Percentiles rank a stretch among this genome's conserved stretches.
Conservation (phyloP, 2,797 vertebrate genomes). For the Tympanoctomys barrerae region DNA sequence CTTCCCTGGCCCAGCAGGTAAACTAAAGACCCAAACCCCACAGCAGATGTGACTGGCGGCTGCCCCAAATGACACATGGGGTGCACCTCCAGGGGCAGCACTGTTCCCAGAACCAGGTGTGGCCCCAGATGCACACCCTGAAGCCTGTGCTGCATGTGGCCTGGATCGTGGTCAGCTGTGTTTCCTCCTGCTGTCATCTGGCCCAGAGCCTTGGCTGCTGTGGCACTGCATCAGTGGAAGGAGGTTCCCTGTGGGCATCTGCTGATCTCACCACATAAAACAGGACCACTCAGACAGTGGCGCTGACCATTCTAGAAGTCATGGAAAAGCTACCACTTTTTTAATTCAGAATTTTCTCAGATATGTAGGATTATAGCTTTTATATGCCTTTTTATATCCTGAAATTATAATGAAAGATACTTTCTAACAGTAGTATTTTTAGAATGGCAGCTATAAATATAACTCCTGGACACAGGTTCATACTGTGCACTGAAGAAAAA, state of each 20-base stretch:
- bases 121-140: not conserved
- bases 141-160: constrained; percentile 26
- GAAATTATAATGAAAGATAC: constrained; percentile 77
- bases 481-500: constrained; percentile 49
- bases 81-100: constrained; percentile 40
- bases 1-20: constrained; percentile 36
- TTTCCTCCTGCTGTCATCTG: not conserved
- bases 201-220: not conserved
- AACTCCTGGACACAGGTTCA: constrained; percentile 65
- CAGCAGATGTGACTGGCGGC: constrained; percentile 48
- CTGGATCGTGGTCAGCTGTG: not conserved
- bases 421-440: constrained; percentile 75
- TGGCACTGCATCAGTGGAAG: not conserved
- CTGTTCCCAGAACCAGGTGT: not conserved
- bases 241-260: not conserved
- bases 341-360: constrained; percentile 70
- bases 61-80: not conserved
- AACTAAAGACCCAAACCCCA: constrained; percentile 59
- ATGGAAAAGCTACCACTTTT: constrained; percentile 50
- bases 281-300: not conserved
- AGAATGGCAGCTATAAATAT: constrained; percentile 75
- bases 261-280: not conserved
- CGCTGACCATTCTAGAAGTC: constrained; percentile 21
- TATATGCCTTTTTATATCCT: constrained; percentile 83
- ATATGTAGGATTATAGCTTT: constrained; percentile 79